Percentiles rank a stretch among this genome's conserved stretches.
These are phyloP conservation scores for Hipposideros armiger DNA, from an alignment of 2,113 vertebrate genomes.

Conservation along the genomic window DNA sequence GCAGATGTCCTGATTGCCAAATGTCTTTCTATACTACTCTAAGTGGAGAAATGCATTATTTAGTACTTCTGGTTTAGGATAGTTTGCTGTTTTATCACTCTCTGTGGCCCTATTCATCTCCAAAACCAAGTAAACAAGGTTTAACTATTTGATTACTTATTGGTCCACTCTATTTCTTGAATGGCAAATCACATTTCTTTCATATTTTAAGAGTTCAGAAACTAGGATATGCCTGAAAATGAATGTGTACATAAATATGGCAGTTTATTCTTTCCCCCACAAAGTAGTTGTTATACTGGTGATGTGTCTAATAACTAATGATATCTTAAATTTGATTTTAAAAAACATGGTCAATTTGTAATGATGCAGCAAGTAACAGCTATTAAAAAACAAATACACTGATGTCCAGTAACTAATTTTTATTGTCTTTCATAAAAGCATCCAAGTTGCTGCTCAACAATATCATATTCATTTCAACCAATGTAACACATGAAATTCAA, in stretches of 20 bases:
- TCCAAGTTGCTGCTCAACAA: background rate
- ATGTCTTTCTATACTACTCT: background rate
- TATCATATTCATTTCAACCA: background rate
- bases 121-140: slow-evolving; percentile 34
- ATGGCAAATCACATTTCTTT: slow-evolving; percentile 21
- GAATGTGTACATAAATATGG: background rate
- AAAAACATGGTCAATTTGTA: background rate
- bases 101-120: background rate
- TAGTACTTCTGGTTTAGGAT: background rate
- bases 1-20: background rate
- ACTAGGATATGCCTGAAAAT: background rate
- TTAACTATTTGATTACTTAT: slow-evolving; percentile 12
- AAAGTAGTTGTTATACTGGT: background rate
- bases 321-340: background rate
- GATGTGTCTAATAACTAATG: background rate
- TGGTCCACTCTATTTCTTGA: background rate
- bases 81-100: background rate
- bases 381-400: background rate
- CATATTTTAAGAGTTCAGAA: slow-evolving; percentile 35
- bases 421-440: background rate
- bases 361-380: background rate
- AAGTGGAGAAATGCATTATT: background rate
- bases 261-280: background rate
- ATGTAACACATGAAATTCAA: background rate
- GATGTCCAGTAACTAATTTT: background rate